phyloP scores from a whole-genome alignment of 2,113 vertebrate genomes.

The Amblyopsis rosae region DNA sequence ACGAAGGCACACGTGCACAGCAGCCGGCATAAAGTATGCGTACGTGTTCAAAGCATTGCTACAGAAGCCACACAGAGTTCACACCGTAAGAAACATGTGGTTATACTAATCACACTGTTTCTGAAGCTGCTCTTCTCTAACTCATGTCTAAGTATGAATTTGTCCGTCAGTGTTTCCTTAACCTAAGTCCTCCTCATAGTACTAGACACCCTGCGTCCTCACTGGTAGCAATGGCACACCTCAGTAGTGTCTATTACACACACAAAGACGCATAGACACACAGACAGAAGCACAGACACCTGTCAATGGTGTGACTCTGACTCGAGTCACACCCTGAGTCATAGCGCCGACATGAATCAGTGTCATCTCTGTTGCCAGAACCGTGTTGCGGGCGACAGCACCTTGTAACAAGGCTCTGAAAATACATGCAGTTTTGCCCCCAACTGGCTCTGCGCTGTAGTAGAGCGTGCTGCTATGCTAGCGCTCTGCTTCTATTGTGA shows the following conservation, averaged over 20 bases:
- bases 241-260: neutral
- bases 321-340: constrained; percentile 31
- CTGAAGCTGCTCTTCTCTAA: neutral
- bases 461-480: constrained; percentile 18
- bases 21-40: neutral
- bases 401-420: constrained; percentile 51
- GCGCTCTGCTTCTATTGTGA: constrained; percentile 32
- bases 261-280: neutral
- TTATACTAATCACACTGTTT: neutral
- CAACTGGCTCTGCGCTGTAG: constrained; percentile 20
- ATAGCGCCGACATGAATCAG: constrained; percentile 31
- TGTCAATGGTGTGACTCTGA: neutral
- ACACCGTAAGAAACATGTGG: neutral
- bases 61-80: neutral
- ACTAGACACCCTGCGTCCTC: neutral
- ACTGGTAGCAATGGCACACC: neutral
- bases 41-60: neutral
- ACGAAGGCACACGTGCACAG: neutral
- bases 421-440: constrained; percentile 36
- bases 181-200: neutral
- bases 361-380: constrained; percentile 46
- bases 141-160: neutral
- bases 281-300: neutral
- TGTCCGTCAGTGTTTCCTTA: neutral
- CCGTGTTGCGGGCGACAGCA: constrained; percentile 26